Evolutionary conservation across 2,888 invertebrate species (phyloP).

Genomic region (Parelbella ahira): DNA sequence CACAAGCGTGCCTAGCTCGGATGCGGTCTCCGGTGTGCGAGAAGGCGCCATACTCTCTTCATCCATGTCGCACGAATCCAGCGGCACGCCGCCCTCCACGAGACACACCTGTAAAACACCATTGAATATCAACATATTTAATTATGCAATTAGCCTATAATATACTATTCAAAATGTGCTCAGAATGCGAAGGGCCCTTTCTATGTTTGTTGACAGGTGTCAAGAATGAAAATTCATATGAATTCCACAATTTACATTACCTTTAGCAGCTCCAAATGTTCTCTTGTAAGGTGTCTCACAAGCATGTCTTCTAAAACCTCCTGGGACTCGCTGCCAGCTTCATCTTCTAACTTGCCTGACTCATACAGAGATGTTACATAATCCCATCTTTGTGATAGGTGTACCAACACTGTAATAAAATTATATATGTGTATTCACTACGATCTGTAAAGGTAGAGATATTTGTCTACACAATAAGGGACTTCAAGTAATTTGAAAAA

Average conservation of each 20-base stretch:
- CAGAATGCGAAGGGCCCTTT: too few species aligned
- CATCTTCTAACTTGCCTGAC: slow-evolving; percentile 87
- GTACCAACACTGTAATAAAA: slow-evolving; percentile 83
- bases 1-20: slow-evolving; percentile 89
- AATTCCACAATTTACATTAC: too few species aligned
- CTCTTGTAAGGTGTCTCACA: slow-evolving; percentile 91
- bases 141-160: too few species aligned
- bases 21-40: slow-evolving; percentile 85
- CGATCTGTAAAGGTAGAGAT: too few species aligned
- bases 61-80: slow-evolving; percentile 85
- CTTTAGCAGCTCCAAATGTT: slow-evolving; percentile 92
- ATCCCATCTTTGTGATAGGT: slow-evolving; percentile 88
- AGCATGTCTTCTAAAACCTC: slow-evolving; percentile 93
- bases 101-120: slow-evolving; percentile 86
- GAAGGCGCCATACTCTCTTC: slow-evolving; percentile 68
- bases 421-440: too few species aligned
- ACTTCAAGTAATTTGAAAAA: too few species aligned
- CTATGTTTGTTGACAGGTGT: too few species aligned
- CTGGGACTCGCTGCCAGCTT: slow-evolving; percentile 86
- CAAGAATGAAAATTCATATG: too few species aligned
- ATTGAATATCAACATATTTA: background rate
- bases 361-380: slow-evolving; percentile 88
- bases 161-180: too few species aligned
- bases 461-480: too few species aligned
- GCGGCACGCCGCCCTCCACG: slow-evolving; percentile 83